Evolutionary conservation across 2,888 invertebrate genomes (phyloP), one percentile per base, ranked within the genome.

Genomic region (Plagodis pulveraria): DNA sequence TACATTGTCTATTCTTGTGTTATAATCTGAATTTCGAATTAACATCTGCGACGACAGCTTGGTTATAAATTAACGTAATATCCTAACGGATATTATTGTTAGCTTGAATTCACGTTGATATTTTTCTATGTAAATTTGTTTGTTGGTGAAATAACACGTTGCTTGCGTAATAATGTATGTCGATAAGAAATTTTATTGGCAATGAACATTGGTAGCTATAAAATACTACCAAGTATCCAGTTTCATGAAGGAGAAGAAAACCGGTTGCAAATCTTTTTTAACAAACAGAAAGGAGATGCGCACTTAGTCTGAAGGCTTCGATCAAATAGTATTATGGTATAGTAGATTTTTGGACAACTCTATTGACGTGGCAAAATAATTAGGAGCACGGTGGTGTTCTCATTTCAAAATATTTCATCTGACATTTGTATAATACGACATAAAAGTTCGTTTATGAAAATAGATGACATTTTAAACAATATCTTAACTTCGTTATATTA

Each of bases 201-300:
- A 82, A 85, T 91, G 87, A 90, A 89, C 88, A 89, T 90, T 77
- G 84, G 79, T 72, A 74, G 73, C 0, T 83, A 83, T n/a, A n/a
- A n/a, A n/a, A 83, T 84, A 79, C 10, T 33, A n/a, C 7, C 2
- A 2, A 22, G 36, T 82, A 79, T 81, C 78, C 73, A 77, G 73
- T 77, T 78, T 77, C 70, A 72, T 72, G 67, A 71, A 68, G 71
- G 74, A n/a, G 0, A 41, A 6, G 72, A 76, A 76, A 74, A 68
- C 36, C 71, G 68, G 74, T 73, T 72, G 71, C 65, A 67, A 74
- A 74, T 77, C 75, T 81, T 81, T 86, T 81, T 86, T 84, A 86
- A 78, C 85, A 82, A 49, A 48, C 44, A 8, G n/a, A 11, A 12
- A 43, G 1, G 22, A 22, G 1, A 22, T 22, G 4, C 22, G 22